Percentiles rank a stretch among this genome's conserved stretches.
Evolutionary conservation across 2,113 vertebrate genomes (phyloP).

Genomic region (Nerophis ophidion): DNA sequence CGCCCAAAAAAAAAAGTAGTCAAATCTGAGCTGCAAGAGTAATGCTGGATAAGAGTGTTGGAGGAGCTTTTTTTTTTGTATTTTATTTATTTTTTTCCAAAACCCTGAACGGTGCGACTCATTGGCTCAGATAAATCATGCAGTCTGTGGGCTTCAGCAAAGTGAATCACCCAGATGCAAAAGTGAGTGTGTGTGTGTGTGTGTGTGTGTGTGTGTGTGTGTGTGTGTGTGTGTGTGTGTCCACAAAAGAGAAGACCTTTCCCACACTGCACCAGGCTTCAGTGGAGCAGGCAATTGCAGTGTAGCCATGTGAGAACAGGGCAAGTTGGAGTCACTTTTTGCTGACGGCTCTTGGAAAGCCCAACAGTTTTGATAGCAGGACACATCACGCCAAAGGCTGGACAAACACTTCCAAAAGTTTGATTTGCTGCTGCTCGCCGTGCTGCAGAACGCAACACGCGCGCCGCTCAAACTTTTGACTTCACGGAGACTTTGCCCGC

Average conservation of each 20-base stretch:
- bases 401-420: slow-evolving; percentile 49
- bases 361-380: slow-evolving; percentile 62
- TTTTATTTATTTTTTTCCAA: slow-evolving; percentile 15
- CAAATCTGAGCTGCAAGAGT: slow-evolving; percentile 22
- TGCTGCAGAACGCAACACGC: background rate
- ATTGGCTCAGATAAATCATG: slow-evolving; percentile 70
- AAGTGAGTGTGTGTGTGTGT: slow-evolving; percentile 40
- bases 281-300: slow-evolving; percentile 80
- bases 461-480: slow-evolving; percentile 17
- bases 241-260: slow-evolving; percentile 74
- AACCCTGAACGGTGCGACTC: slow-evolving; percentile 48
- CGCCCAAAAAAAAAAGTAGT: background rate
- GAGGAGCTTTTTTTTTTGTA: slow-evolving; percentile 7
- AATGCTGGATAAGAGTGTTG: slow-evolving; percentile 26
- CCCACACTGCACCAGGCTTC: slow-evolving; percentile 72
- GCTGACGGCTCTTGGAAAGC: slow-evolving; percentile 66
- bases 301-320: slow-evolving; percentile 77
- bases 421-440: slow-evolving; percentile 5
- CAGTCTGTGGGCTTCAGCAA: slow-evolving; percentile 64
- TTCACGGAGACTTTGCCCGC: slow-evolving; percentile 2
- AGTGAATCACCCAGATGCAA: slow-evolving; percentile 70
- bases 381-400: slow-evolving; percentile 59
- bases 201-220: slow-evolving; percentile 41
- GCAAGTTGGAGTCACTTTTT: slow-evolving; percentile 75
- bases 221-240: slow-evolving; percentile 62